Evolutionary conservation across 2,797 vertebrate genomes (phyloP).

Genomic region (Gymnothorax javanicus): DNA sequence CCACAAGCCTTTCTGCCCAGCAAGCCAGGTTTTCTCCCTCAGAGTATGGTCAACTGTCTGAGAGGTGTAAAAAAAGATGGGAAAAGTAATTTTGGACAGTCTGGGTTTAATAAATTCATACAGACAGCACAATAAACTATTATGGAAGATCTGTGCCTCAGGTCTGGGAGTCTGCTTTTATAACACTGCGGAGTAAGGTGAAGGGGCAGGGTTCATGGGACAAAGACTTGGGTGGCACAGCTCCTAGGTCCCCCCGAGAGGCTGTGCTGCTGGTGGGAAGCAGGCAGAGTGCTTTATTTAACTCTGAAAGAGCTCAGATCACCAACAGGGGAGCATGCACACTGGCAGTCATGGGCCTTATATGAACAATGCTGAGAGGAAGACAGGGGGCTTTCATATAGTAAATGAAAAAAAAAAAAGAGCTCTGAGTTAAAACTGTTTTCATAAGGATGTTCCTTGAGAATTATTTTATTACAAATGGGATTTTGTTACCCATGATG

Average conservation of each 20-base stretch:
- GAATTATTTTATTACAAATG: not conserved
- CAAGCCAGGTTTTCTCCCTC: not conserved
- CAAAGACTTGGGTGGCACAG: slow-evolving; percentile 67
- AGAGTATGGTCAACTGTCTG: slow-evolving; percentile 38
- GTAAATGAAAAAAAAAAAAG: not conserved
- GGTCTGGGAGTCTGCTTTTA: slow-evolving; percentile 42
- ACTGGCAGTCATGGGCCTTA: not conserved
- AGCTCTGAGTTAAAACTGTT: not conserved
- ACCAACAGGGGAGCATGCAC: not conserved
- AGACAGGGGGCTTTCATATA: not conserved
- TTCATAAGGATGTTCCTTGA: not conserved
- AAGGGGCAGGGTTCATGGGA: slow-evolving; percentile 63
- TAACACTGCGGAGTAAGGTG: slow-evolving; percentile 54
- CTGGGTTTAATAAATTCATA: slow-evolving; percentile 41
- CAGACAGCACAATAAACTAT: slow-evolving; percentile 44
- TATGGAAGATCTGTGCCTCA: slow-evolving; percentile 19
- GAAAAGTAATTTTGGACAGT: slow-evolving; percentile 21
- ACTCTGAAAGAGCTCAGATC: slow-evolving; percentile 53
- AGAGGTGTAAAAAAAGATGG: slow-evolving; percentile 42
- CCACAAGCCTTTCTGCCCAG: not conserved
- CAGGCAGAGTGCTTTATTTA: slow-evolving; percentile 51
- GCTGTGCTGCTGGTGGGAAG: slow-evolving; percentile 55
- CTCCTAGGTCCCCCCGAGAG: slow-evolving; percentile 50
- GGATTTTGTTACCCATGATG: not conserved
- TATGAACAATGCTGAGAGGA: not conserved